Base-by-base conservation (phyloP, 1,140 invertebrate species). In the Zaprionus tsacasi region DNA sequence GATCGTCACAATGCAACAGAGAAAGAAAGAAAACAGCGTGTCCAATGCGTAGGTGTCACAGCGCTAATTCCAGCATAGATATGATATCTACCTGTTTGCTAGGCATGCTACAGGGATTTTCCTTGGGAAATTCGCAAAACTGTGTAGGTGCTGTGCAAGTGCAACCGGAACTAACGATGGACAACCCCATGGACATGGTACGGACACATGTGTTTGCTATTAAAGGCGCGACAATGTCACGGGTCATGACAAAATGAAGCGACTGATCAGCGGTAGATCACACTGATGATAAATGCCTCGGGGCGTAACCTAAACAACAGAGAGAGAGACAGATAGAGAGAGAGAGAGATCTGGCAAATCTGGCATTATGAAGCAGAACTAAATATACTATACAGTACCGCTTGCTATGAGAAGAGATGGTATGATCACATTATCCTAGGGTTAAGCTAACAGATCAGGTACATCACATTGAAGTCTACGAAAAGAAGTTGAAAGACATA, bases 211-310 rank as follows among this genome's bases (percentile, higher is more conserved):
- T 87, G 79, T 82, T 77, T 52, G 57, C 30, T 68, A 61, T 70
- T 78, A 60, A 70, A 65, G 81, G 63, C 82, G 82, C 74, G 70
- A 81, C 75, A 75, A 78, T 81, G 70, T 75, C 82, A 81, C 55
- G 78, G 78, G 56, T 63, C 78, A 75, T 27, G 35, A 27, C 17
- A 7, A 25, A 25, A 11, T 30, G 30, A 40, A 45, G 40, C 40
- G 15, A 35, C 30, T 55, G 50, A 50, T 69, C 71, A 57, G 38
- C 70, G 35, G 48, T 55, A 43, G 68, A 54, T 65, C 61, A 56
- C n/a, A 25, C 25, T 56, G 36, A 56, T 45, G 27, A 52, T 56
- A 63, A 63, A 63, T 33, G 67, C 1, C 38, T 36, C n/a, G 7
- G 40, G 40, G 40, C 40, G 40, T 43, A 43, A 15, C 40, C 21